Conservation (phyloP, 2,113 vertebrate species). For the Tyrannus savana region DNA sequence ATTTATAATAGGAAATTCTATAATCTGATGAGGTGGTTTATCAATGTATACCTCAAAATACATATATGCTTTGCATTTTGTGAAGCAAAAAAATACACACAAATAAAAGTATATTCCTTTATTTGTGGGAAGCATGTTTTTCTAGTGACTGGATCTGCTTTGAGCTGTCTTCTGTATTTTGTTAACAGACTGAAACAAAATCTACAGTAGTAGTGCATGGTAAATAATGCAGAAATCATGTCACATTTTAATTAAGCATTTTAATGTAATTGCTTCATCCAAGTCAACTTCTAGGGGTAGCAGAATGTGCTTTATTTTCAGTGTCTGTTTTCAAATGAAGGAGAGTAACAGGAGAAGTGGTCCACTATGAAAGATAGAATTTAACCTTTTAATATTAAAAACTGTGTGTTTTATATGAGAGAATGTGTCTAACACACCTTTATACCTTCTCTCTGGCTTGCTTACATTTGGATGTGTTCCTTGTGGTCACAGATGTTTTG, state of each 20-base stretch:
- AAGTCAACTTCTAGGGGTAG: not conserved
- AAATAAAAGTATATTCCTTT: not conserved
- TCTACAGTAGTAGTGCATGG: not conserved
- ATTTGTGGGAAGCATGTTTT: not conserved
- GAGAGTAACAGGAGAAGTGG: not conserved
- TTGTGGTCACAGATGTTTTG: not conserved
- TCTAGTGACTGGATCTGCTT: not conserved
- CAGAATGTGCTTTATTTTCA: not conserved
- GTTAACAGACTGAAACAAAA: not conserved
- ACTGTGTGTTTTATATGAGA: not conserved
- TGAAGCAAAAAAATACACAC: not conserved
- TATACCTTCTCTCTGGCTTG: not conserved
- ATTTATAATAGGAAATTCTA: not conserved
- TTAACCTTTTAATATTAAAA: not conserved
- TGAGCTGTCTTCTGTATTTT: not conserved
- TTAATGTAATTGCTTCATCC: not conserved
- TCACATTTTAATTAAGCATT: conserved; percentile 1
- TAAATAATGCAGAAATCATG: not conserved
- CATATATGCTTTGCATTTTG: not conserved
- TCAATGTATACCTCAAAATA: not conserved
- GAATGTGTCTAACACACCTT: not conserved
- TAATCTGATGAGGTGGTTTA: not conserved
- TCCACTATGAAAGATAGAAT: not conserved
- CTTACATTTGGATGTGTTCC: not conserved
- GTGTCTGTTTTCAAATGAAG: not conserved